These are phyloP conservation scores for Neodiprion virginianus DNA, from an alignment of 1,140 invertebrate species.

Conservation along the genomic window DNA sequence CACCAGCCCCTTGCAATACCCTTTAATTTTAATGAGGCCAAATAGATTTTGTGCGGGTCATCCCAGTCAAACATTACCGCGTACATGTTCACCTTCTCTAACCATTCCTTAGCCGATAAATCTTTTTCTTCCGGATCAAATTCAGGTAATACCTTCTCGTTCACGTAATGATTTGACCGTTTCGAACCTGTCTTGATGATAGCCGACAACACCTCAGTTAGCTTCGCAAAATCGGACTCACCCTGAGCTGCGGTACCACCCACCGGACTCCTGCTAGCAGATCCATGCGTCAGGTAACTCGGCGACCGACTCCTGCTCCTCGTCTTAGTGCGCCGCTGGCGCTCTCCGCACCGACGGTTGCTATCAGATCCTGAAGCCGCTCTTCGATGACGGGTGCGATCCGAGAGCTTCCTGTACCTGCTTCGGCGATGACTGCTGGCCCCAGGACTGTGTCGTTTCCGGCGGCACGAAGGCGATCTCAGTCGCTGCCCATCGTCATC, in stretches of 20 bases:
- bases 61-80: conserved; percentile 22
- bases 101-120: conserved; percentile 18
- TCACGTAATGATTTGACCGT: conserved; percentile 6
- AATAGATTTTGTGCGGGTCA: conserved; percentile 15
- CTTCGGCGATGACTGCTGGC: background rate
- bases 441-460: background rate
- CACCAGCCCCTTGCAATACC: conserved; percentile 22
- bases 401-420: background rate
- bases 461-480: conserved; percentile 9
- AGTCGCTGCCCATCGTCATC: background rate
- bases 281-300: background rate
- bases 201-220: background rate
- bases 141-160: conserved; percentile 19
- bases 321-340: background rate
- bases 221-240: conserved; percentile 10
- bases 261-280: background rate
- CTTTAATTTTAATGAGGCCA: conserved; percentile 16
- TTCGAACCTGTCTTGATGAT: background rate
- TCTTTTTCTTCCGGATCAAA: conserved; percentile 18
- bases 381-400: background rate
- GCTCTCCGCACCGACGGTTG: background rate
- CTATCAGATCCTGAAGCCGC: too few species aligned
- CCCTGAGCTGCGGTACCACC: conserved; percentile 8
- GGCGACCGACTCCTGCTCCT: conserved; percentile 10
- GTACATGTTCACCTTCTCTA: conserved; percentile 19